phyloP scores from a whole-genome alignment of 1,140 invertebrate species.

The Conus ventricosus region DNA sequence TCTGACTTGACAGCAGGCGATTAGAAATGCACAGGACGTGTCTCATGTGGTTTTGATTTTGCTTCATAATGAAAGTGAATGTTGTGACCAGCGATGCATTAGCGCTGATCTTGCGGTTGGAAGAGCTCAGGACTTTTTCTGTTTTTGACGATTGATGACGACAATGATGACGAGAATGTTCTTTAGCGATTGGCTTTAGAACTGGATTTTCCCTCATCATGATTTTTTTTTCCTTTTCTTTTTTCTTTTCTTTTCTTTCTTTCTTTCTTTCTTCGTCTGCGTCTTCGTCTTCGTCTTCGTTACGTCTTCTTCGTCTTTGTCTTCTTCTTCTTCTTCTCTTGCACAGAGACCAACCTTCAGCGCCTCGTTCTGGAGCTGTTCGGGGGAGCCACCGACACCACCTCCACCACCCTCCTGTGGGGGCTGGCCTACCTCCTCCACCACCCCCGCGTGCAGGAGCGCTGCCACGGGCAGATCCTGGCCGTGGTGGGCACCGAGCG shows the following conservation, averaged over 20 bases:
- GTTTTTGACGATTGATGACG: too few species aligned
- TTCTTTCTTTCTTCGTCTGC: neutral
- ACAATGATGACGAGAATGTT: too few species aligned
- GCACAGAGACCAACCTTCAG: neutral
- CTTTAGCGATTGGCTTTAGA: too few species aligned
- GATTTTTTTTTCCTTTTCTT: too few species aligned
- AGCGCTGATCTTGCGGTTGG: too few species aligned
- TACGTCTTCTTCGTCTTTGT: slow-evolving; percentile 75
- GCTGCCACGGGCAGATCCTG: slow-evolving; percentile 91
- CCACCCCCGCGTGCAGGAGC: slow-evolving; percentile 83
- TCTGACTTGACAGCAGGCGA: too few species aligned
- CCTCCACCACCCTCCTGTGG: slow-evolving; percentile 89
- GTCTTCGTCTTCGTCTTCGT: neutral
- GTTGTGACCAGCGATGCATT: too few species aligned
- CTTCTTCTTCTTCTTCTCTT: neutral
- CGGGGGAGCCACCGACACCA: slow-evolving; percentile 85
- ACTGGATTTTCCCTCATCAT: too few species aligned
- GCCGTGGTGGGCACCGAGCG: slow-evolving; percentile 33
- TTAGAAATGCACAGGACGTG: too few species aligned
- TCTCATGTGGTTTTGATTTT: too few species aligned
- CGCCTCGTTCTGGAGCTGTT: slow-evolving; percentile 4
- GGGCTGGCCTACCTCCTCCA: slow-evolving; percentile 87
- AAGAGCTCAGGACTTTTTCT: too few species aligned
- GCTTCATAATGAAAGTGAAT: too few species aligned
- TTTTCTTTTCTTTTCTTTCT: neutral